Evolutionary conservation across 2,888 invertebrate genomes (phyloP).

Genomic region (Dolichopus griseipennis): DNA sequence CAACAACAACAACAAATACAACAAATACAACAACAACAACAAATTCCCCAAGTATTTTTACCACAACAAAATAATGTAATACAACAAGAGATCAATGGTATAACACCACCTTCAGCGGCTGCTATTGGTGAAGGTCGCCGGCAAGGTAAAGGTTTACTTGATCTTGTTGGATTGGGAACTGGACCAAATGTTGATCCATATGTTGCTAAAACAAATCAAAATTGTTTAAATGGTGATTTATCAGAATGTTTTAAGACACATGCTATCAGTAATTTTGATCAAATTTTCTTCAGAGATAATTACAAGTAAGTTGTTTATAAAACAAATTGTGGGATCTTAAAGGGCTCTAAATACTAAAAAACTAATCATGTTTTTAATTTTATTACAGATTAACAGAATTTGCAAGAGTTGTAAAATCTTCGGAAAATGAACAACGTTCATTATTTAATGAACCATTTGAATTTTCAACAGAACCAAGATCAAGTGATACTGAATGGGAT

Average conservation of each 20-base stretch:
- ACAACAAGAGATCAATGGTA: conserved; percentile 19
- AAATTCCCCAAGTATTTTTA: conserved; percentile 9
- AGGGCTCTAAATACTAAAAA: too few species aligned
- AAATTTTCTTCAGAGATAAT: conserved; percentile 62
- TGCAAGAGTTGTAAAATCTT: conserved; percentile 60
- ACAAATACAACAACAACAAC: conserved; percentile 24
- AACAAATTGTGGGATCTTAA: too few species aligned
- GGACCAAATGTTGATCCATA: conserved; percentile 67
- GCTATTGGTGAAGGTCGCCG: conserved; percentile 43
- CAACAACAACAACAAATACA: conserved; percentile 24
- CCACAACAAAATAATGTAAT: not conserved
- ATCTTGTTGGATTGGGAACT: conserved; percentile 71
- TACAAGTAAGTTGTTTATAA: conserved; percentile 39
- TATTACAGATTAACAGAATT: conserved; percentile 56
- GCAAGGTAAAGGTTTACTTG: conserved; percentile 61
- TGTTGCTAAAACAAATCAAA: conserved; percentile 61
- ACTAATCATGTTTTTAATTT: conserved; percentile 11
- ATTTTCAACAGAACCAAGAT: conserved; percentile 59
- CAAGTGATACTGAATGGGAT: conserved; percentile 74
- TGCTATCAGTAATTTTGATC: conserved; percentile 64
- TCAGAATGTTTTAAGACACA: conserved; percentile 79
- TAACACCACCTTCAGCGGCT: conserved; percentile 16
- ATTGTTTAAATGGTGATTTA: conserved; percentile 69
- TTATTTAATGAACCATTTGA: conserved; percentile 64
- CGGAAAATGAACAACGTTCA: conserved; percentile 59